A percentile compares a stretch with the other conserved stretches of the same genome.
Conservation (phyloP, 1,140 invertebrate species). For the Xylocopa sonorina region DNA sequence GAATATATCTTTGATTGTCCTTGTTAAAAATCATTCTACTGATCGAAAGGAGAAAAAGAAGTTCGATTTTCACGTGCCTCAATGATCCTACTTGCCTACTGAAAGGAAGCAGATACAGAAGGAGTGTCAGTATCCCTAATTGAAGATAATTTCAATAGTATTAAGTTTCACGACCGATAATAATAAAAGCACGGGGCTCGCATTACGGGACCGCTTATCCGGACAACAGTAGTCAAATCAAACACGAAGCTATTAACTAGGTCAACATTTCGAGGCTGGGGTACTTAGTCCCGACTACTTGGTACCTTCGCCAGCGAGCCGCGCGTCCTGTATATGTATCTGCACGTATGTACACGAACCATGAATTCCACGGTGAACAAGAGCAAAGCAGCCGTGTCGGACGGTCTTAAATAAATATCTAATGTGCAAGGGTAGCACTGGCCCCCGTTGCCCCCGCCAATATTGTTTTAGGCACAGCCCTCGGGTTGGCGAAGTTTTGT, state of each 20-base stretch:
- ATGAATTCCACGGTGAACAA: constrained; percentile 59
- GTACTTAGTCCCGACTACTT: constrained; percentile 69
- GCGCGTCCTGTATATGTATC: constrained; percentile 2
- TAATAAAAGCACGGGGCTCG: constrained; percentile 50
- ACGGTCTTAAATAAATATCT: constrained; percentile 75
- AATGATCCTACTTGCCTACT: background rate
- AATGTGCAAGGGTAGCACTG: constrained; percentile 52
- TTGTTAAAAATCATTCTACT: background rate
- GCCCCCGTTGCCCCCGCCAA: constrained; percentile 54
- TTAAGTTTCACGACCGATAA: constrained; percentile 39
- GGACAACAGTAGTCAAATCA: constrained; percentile 78
- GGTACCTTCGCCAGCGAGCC: constrained; percentile 50
- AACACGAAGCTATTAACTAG: constrained; percentile 77
- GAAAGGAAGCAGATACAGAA: background rate
- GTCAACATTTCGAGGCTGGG: constrained; percentile 72
- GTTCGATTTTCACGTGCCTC: background rate
- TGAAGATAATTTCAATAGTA: constrained; percentile 44
- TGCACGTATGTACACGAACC: constrained; percentile 3
- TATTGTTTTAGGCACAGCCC: constrained; percentile 74
- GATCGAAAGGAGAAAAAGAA: background rate
- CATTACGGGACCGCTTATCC: constrained; percentile 67
- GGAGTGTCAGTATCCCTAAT: constrained; percentile 36
- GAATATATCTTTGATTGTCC: background rate
- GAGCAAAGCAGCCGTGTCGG: constrained; percentile 64
- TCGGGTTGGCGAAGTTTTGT: constrained; percentile 63